Conservation (phyloP, 2,113 vertebrate species). For the Callaeas wilsoni region DNA sequence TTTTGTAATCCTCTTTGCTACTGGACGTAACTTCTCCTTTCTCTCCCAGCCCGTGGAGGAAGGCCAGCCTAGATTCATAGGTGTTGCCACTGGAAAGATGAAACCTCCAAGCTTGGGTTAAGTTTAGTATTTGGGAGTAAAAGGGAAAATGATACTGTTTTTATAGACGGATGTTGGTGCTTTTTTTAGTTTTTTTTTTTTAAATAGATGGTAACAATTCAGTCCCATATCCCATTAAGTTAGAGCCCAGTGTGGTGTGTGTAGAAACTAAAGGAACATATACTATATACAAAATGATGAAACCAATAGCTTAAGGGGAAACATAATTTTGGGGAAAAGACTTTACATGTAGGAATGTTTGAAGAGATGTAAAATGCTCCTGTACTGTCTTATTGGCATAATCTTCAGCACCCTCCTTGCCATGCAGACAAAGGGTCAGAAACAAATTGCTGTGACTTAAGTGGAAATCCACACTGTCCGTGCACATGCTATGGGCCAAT, state of each 20-base stretch:
- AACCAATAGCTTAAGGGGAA: conserved; percentile 19
- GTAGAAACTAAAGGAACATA: conserved; percentile 23
- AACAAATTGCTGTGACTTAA: not conserved
- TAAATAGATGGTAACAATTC: conserved; percentile 19
- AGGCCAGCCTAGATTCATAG: conserved; percentile 20
- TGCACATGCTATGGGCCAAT: not conserved
- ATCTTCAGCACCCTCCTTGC: not conserved
- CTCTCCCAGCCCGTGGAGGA: conserved; percentile 27
- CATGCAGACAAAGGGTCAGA: not conserved
- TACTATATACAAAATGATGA: not conserved
- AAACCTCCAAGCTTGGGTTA: conserved; percentile 27
- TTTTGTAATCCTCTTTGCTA: conserved; percentile 59
- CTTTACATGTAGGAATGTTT: conserved; percentile 1
- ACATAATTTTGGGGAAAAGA: not conserved
- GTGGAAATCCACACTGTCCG: not conserved
- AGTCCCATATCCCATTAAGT: conserved; percentile 31
- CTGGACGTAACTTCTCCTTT: conserved; percentile 35
- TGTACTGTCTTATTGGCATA: not conserved
- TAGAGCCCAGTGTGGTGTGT: conserved; percentile 43
- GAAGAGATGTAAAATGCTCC: conserved; percentile 14
- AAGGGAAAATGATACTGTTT: conserved; percentile 57
- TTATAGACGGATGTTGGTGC: conserved; percentile 62
- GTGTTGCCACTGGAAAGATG: conserved; percentile 17
- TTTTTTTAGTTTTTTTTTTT: conserved; percentile 17
- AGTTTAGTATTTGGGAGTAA: conserved; percentile 47